These are phyloP conservation scores for Gallinago solitaria DNA, from an alignment of 2,797 vertebrate species.

Conservation along the genomic window DNA sequence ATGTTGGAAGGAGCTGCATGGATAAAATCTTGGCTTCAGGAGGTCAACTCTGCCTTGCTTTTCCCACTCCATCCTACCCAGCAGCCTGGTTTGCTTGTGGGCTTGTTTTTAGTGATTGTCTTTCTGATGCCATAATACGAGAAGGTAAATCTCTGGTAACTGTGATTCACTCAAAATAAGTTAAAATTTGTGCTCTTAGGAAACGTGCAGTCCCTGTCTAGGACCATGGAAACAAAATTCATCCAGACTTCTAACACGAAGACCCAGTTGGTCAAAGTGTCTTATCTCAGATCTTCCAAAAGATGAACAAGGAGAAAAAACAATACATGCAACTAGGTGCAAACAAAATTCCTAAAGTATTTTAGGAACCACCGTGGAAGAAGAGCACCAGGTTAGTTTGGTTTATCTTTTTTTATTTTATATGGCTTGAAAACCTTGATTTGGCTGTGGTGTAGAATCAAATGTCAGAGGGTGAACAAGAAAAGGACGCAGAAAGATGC, in stretches of 20 bases:
- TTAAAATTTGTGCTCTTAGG: background rate
- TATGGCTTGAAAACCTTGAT: background rate
- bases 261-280: background rate
- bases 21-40: background rate
- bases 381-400: background rate
- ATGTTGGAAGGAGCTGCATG: accelerated
- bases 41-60: background rate
- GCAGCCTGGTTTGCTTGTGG: background rate
- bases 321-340: accelerated
- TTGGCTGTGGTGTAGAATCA: background rate
- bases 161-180: background rate
- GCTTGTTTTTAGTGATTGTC: background rate
- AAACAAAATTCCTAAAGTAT: background rate
- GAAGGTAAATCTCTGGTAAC: background rate
- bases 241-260: background rate
- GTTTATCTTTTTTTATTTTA: background rate
- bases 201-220: background rate
- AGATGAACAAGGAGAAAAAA: background rate
- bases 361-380: background rate
- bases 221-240: background rate
- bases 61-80: background rate
- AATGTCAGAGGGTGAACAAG: background rate
- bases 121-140: background rate
- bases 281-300: background rate
- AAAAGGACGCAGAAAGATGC: background rate